These are phyloP conservation scores for Crotalus viridis DNA, from an alignment of 2,113 vertebrate genomes.

Conservation along the genomic window DNA sequence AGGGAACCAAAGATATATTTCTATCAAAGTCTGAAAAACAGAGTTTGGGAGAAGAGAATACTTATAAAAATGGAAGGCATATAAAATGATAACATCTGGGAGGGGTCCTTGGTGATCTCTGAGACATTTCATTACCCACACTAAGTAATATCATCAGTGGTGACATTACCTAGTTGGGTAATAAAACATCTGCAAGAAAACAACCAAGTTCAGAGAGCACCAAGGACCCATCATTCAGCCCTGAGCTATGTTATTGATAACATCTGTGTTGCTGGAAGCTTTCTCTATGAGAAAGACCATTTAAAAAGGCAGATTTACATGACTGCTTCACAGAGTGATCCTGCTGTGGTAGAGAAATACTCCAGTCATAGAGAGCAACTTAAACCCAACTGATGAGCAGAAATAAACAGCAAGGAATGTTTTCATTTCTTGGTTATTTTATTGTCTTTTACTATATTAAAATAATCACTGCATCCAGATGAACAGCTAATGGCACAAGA, in stretches of 20 bases:
- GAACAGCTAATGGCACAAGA: neutral
- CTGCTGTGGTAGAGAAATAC: neutral
- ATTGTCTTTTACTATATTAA: neutral
- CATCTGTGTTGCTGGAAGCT: neutral
- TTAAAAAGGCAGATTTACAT: neutral
- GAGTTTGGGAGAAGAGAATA: neutral
- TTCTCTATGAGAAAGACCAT: neutral
- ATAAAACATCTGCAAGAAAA: too few relatives aligned
- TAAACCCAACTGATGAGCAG: neutral
- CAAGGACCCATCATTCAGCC: too few relatives aligned
- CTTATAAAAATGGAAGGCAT: neutral
- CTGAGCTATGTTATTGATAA: neutral
- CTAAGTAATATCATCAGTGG: too few relatives aligned
- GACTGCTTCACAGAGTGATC: neutral
- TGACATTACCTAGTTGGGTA: too few relatives aligned
- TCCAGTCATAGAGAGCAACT: neutral
- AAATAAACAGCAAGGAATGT: neutral
- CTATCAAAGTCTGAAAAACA: neutral
- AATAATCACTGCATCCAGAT: neutral
- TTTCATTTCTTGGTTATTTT: neutral
- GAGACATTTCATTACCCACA: neutral
- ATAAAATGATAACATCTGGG: neutral
- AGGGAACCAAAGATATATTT: neutral
- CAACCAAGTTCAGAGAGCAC: too few relatives aligned
- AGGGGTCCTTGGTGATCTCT: neutral